Base-by-base conservation (phyloP, 2,113 vertebrate genomes). In the Formicarius rufipectus region DNA sequence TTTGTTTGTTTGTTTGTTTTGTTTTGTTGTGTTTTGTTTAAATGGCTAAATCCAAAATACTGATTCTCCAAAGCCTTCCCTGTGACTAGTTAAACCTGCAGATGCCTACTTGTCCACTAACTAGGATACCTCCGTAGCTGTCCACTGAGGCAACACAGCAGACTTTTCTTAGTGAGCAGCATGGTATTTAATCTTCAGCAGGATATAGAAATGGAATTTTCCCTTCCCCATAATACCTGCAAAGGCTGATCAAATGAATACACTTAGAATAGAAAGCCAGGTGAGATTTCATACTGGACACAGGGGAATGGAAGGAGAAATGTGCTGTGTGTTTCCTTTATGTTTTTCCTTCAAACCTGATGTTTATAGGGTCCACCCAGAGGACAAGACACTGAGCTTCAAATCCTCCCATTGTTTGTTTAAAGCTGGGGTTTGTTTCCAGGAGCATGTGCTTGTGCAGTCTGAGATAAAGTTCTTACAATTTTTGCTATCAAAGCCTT, bases 351-450 rank as follows among this genome's bases (percentile, higher is more conserved):
- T 64, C 19, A 7, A 90, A 56, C 24, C 58, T 62, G 58, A 28
- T 90, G 49, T 82, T 89, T 79, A 60, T 49, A 50, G 33, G 71
- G 94, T 76, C 82, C 23, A 75, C 44, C 4, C 16, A 3, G 66
- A 90, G 67, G 22, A 87, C 66, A 63, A 88, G 71, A 83, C 93
- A 88, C 45, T 45, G 67, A 94, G 78, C 67, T 83, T 62, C 75
- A 96, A 73, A 95, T 85, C 87, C 62, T 83, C 62, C 62, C 35
- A 24, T 53, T 90, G 83, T 93, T 83, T 93, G 75, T 79, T 91
- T 85, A 83, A 82, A 90, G 85, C 78, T 79, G 58, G 49, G 75
- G 25, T 49, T 81, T 79, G 78, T 66, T 87, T 75, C 67, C 39
- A 40, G 53, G 63, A 95, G 71, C 58, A 68, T 53, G 58, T 0